Base-by-base conservation (phyloP, 2,797 vertebrate species). In the Poeciliopsis gracilis region DNA sequence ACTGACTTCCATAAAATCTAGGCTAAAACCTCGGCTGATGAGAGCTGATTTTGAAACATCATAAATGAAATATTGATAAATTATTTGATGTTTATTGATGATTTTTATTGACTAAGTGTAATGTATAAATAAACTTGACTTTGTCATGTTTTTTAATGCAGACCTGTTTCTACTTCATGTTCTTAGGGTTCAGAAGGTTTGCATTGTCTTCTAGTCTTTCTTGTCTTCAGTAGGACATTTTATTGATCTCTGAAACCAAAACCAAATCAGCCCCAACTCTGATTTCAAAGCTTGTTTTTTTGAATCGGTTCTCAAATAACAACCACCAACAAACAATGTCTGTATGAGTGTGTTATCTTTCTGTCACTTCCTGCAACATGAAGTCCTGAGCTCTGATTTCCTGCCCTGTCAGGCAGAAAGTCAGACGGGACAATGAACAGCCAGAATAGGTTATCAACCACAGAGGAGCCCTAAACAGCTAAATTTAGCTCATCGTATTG, bases 281-380 rank as follows among this genome's bases (percentile, higher is more conserved):
- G 11, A 67, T 41, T 25, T 67, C 63, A 41, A 41, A 67, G 36
- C 33, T 38, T 61, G 28, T 18, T 20, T 66, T 66, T 11, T 51
- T 49, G 2, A 8, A 20, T 11, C 23, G 43, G 46, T 33, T 82
- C 28, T 47, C 57, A 72, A 75, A 33, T 66, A 75, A 69, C 75
- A 25, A 71, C 49, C 0, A 73, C 47, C 28, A 28, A 63, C 20
- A 70, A 36, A 71, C 28, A 72, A 74, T 53, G 36, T 25, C 38
- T 55, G 41, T 30, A n/a, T 72, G 41, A 77, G 36, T 46, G 77
- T 23, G 69, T 78, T 84, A 89, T 91, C 82, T 81, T 66, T 85
- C 69, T 75, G 82, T 23, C 69, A 69, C 77, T 90, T 92, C 91
- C 91, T 93, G 88, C 79, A 78, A 87, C 82, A 91, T 82, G 46